These are phyloP conservation scores for Spodoptera exigua DNA, from an alignment of 2,888 invertebrate genomes.

Conservation along the genomic window DNA sequence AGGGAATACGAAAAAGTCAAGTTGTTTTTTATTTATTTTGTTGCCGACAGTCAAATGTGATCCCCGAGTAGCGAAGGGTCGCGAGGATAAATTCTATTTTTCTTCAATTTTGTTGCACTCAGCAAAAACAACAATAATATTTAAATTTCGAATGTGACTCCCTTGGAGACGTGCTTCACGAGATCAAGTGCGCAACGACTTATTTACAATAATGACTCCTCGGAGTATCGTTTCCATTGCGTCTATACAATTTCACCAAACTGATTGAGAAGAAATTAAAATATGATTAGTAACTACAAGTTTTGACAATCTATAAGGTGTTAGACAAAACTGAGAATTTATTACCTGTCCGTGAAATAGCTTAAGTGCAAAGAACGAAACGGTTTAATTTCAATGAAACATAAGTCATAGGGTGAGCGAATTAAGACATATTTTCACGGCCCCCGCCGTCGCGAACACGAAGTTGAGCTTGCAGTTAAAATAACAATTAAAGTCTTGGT, in stretches of 20 bases:
- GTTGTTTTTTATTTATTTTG: slow-evolving; percentile 66
- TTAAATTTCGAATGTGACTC: slow-evolving; percentile 82
- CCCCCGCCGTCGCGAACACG: slow-evolving; percentile 76
- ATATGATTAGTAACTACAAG: slow-evolving; percentile 25
- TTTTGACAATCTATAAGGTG: slow-evolving; percentile 61
- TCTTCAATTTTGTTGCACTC: slow-evolving; percentile 87
- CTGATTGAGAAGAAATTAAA: slow-evolving; percentile 23
- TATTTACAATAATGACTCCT: slow-evolving; percentile 62
- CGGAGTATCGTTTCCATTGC: slow-evolving; percentile 44
- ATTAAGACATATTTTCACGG: slow-evolving; percentile 88
- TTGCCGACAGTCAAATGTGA: slow-evolving; percentile 74
- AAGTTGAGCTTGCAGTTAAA: slow-evolving; percentile 88
- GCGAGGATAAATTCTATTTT: slow-evolving; percentile 83
- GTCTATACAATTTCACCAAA: slow-evolving; percentile 26
- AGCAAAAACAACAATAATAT: slow-evolving; percentile 87
- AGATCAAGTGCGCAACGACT: slow-evolving; percentile 59
- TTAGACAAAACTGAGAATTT: slow-evolving; percentile 68
- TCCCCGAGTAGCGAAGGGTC: slow-evolving; percentile 75
- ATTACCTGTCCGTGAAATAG: slow-evolving; percentile 62
- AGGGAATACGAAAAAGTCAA: slow-evolving; percentile 65
- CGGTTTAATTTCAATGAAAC: slow-evolving; percentile 80
- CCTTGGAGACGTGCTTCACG: slow-evolving; percentile 69
- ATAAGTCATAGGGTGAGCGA: slow-evolving; percentile 86
- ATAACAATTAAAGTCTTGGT: slow-evolving; percentile 88
- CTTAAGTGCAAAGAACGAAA: slow-evolving; percentile 64